Evolutionary conservation across 2,888 invertebrate genomes (phyloP).

Genomic region (Lacanobia oleracea): DNA sequence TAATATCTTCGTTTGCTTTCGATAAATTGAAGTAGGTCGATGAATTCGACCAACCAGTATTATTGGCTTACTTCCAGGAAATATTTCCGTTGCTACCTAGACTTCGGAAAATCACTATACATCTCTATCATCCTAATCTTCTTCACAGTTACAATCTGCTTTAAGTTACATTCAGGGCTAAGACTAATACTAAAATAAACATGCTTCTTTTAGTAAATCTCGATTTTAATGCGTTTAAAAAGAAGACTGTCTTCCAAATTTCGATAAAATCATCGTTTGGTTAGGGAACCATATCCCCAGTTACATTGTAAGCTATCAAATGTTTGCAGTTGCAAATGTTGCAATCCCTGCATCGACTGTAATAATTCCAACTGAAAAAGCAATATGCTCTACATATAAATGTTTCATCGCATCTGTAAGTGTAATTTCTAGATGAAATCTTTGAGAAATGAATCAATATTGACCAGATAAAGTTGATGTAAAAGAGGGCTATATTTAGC

Average conservation of each 20-base stretch:
- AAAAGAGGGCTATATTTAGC: conserved; percentile 44
- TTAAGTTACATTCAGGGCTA: conserved; percentile 3
- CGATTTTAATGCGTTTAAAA: background rate
- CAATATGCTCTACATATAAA: background rate
- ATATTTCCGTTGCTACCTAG: background rate
- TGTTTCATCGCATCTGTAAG: background rate
- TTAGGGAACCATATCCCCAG: background rate
- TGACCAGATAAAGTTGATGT: background rate
- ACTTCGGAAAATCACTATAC: conserved; percentile 11
- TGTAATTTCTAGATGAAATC: background rate
- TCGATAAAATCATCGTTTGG: no score
- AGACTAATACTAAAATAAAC: background rate
- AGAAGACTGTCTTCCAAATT: background rate
- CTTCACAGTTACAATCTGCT: background rate
- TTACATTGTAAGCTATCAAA: background rate
- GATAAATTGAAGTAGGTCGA: conserved; percentile 20
- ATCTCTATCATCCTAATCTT: conserved; percentile 2
- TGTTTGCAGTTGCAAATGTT: background rate
- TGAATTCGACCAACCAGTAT: conserved; percentile 12
- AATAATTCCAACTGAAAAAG: background rate
- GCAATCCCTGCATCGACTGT: background rate
- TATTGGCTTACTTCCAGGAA: conserved; percentile 41
- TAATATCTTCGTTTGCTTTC: conserved; percentile 15
- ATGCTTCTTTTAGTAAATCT: background rate
- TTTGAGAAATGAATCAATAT: conserved; percentile 3